A percentile compares a stretch with the other conserved stretches of the same genome.
Conservation (phyloP, 2,113 vertebrate species). For the Passerina amoena region DNA sequence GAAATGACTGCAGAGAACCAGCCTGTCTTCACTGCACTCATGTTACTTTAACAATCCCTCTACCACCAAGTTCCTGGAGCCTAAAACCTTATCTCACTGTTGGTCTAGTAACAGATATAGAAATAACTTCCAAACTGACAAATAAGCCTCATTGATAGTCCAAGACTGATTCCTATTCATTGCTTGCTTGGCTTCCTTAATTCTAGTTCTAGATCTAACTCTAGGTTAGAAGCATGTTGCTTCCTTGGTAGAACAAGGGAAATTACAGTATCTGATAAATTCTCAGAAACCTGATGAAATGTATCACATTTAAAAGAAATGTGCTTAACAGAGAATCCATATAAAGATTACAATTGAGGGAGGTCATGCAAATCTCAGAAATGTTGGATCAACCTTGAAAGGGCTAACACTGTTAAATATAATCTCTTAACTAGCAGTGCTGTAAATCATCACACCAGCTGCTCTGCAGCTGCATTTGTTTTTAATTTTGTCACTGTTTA, state of each 20-base stretch:
- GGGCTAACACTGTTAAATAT: conserved; percentile 9
- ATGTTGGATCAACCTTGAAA: background rate
- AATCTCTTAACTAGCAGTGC: background rate
- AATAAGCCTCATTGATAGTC: background rate
- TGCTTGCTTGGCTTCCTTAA: background rate
- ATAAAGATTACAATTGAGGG: background rate
- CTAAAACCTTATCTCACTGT: background rate
- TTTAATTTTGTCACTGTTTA: conserved; percentile 49
- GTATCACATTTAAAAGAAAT: background rate
- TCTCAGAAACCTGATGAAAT: background rate
- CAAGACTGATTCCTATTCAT: background rate
- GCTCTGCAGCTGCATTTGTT: conserved; percentile 66
- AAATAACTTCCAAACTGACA: background rate
- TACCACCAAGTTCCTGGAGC: background rate
- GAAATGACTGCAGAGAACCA: background rate
- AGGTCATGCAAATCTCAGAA: conserved; percentile 37
- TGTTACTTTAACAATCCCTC: background rate
- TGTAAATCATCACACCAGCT: conserved; percentile 22
- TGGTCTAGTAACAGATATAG: background rate
- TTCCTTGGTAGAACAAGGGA: background rate
- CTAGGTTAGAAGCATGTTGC: background rate
- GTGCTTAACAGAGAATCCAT: background rate
- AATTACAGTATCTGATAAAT: background rate
- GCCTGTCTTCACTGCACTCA: background rate
- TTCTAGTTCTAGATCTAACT: background rate